Evolutionary conservation across 2,113 vertebrate species (phyloP), one percentile per base, ranked within the genome.

Genomic region (Motacilla tschutschensis): DNA sequence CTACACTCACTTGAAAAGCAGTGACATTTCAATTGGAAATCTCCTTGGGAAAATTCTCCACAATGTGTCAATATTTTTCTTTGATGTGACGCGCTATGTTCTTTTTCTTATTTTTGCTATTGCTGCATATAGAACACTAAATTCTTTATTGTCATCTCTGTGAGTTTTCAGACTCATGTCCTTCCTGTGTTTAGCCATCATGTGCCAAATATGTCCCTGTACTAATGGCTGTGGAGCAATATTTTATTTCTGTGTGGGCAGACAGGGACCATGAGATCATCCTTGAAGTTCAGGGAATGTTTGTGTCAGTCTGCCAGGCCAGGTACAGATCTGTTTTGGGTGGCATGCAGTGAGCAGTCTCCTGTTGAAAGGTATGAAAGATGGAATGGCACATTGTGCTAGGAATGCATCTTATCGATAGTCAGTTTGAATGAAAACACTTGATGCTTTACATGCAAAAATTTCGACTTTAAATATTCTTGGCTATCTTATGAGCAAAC

Each of bases 41-140:
- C 35, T 87, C 84, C 29, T 51, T 73, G 54, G 79, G 69, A 95
- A 76, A 79, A 53, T 83, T 83, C 26, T 79, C 48, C 1, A 2
- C 9, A 5, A 21, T 59, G 58, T 91, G 92, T 88, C 92, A 91
- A 94, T 95, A 86, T 95, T 94, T 79, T 72, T 81, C 77, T 75
- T 89, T 84, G 71, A n/a, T 86, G 47, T 50, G 81, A 76, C 38
- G 79, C 26, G 75, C 1, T 44, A 50, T 67, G 43, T 94, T 94
- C 78, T 46, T 72, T 44, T 64, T 71, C 41, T 70, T 88, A 79
- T 78, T 89, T 93, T 91, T 83, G n/a, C 35, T 88, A 35, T 87
- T 83, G 64, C 50, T 48, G 53, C 40, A 10, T 67, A 25, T 35
- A 47, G 73, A 83, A 48, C 31, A 35, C 38, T 48, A 66, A 70